Evolutionary conservation across 2,113 vertebrate species (phyloP).

Genomic region (Columba livia): DNA sequence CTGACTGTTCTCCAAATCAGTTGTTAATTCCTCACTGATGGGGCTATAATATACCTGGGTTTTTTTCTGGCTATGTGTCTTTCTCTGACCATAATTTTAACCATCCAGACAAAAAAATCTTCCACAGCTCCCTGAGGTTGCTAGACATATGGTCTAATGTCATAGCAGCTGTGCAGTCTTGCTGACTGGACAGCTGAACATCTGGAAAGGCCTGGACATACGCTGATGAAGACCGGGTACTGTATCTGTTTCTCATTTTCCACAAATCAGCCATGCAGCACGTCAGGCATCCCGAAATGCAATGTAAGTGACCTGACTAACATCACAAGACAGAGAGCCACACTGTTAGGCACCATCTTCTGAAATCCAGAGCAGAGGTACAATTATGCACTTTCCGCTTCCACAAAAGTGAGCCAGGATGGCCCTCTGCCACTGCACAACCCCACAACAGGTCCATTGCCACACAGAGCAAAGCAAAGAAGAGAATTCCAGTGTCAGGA

Average conservation of each 20-base stretch:
- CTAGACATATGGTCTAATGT: not conserved
- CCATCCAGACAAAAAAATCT: not conserved
- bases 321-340: not conserved
- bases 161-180: not conserved
- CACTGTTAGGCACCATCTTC: not conserved
- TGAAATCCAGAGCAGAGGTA: not conserved
- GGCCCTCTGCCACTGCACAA: not conserved
- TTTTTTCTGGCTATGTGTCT: not conserved
- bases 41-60: rapidly evolving
- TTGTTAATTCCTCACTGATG: not conserved
- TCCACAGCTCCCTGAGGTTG: not conserved
- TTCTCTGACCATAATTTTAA: not conserved
- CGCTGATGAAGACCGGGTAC: not conserved
- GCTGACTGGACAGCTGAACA: conserved; percentile 41
- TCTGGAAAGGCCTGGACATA: conserved; percentile 9
- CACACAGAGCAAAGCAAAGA: not conserved
- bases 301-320: not conserved
- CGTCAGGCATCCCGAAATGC: rapidly evolving
- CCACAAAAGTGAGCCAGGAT: not conserved
- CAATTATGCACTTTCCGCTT: not conserved
- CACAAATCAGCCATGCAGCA: not conserved
- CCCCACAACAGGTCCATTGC: not conserved
- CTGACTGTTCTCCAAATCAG: not conserved
- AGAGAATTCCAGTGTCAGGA: not conserved
- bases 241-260: conserved; percentile 10